Conservation (phyloP, 1,140 invertebrate species). For the Drosophila sp. region DNA sequence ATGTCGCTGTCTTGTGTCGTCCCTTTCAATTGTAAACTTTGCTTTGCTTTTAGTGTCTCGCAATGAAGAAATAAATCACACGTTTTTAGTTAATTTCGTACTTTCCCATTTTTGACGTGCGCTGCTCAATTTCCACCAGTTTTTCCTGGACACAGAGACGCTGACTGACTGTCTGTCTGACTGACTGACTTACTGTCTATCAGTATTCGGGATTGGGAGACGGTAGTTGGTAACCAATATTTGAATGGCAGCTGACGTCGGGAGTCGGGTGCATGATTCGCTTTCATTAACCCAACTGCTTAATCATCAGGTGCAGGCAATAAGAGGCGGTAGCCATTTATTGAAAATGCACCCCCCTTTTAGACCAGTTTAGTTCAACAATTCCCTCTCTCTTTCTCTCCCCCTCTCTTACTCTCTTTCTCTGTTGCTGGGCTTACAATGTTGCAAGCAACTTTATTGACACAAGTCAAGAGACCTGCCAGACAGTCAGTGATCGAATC, state of each 20-base stretch:
- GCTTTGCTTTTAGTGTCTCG: constrained; percentile 37
- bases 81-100: constrained; percentile 79
- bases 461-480: constrained; percentile 60
- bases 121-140: constrained; percentile 56
- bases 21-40: constrained; percentile 65
- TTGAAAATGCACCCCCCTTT: constrained; percentile 50
- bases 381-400: not conserved
- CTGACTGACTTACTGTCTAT: constrained; percentile 6
- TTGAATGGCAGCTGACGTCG: constrained; percentile 57
- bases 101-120: constrained; percentile 79
- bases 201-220: constrained; percentile 11
- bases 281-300: constrained; percentile 80
- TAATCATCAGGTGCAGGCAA: constrained; percentile 64
- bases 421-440: constrained; percentile 37
- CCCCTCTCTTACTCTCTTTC: not conserved
- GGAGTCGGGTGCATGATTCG: constrained; percentile 68
- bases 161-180: constrained; percentile 12
- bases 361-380: constrained; percentile 9
- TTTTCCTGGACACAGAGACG: constrained; percentile 64
- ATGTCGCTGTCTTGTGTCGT: constrained; percentile 24
- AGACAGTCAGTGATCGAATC: constrained; percentile 43
- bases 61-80: constrained; percentile 81
- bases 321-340: constrained; percentile 66
- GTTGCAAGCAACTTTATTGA: constrained; percentile 68
- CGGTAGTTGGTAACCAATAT: constrained; percentile 29